A percentile compares a stretch with the other conserved stretches of the same genome.
phyloP scores from a whole-genome alignment of 2,888 invertebrate species.

The Alcis repandata region DNA sequence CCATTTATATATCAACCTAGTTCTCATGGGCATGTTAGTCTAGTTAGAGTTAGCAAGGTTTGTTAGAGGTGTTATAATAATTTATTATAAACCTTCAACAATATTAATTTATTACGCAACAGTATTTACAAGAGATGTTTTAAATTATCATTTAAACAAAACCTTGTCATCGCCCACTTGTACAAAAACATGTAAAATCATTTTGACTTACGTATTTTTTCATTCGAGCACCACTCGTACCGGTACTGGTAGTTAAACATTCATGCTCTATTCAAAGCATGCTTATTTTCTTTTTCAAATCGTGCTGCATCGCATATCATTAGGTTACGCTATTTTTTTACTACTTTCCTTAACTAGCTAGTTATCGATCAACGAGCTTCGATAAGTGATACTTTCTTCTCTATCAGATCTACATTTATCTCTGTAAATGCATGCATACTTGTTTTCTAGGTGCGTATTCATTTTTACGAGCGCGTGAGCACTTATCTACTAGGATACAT shows the following conservation, averaged over 20 bases:
- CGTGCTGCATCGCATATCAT: conserved; percentile 13
- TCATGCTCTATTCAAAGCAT: conserved; percentile 2
- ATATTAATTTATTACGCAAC: neutral
- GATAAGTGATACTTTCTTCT: conserved; percentile 29
- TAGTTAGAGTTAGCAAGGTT: no score
- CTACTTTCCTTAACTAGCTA: conserved; percentile 21
- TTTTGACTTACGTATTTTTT: neutral
- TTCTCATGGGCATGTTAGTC: neutral
- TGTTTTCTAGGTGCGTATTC: neutral
- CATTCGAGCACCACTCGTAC: neutral
- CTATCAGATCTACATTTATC: conserved; percentile 49
- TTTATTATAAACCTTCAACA: neutral
- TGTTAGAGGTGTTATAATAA: no score
- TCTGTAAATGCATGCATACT: neutral
- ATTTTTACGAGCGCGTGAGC: neutral
- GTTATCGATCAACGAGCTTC: conserved; percentile 42
- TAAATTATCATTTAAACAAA: neutral
- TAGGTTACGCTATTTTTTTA: conserved; percentile 7
- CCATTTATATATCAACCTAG: neutral
- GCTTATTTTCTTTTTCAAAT: conserved; percentile 9
- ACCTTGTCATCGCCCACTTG: conserved; percentile 11
- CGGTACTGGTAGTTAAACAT: neutral
- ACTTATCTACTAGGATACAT: conserved; percentile 17
- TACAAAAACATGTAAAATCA: neutral
- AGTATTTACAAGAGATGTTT: neutral